Evolutionary conservation across 2,113 vertebrate genomes (phyloP), one percentile per base, ranked within the genome.

Genomic region (Oreocharis arfaki): DNA sequence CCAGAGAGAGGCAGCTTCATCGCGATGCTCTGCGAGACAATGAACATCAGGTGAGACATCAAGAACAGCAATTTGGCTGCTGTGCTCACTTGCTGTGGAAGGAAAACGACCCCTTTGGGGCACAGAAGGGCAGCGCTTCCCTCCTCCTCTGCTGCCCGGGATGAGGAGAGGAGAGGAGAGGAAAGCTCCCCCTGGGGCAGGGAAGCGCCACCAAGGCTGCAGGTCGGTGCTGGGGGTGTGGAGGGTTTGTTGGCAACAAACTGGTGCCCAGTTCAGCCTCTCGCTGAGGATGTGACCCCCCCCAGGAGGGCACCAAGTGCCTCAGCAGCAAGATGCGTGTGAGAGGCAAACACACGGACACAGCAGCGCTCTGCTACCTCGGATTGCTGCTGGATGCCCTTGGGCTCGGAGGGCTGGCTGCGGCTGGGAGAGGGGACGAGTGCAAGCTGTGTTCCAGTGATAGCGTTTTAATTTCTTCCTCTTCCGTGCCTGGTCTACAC

Each of bases 381-480:
- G 73, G 59, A 32, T 56, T 59, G 83, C 71, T 80, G 16, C 8
- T 20, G 56, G 67, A 47, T 74, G 77, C 86, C 95, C 90, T 94
- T 64, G 75, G 91, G 91, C 96, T 82, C 77, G 28, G 3, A 24
- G 56, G 67, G 37, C 88, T 67, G 79, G 61, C 61, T 39, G 37
- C 44, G 74, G 33, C 78, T 70, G 32, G 59, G 42, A 64, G 70
- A 55, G 82, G 74, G 27, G 68, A 77, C 75, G 83, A 63, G 47
- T 42, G 69, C 76, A 87, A 92, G 86, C 91, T 94, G 92, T 60
- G 76, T 90, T 91, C 50, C 47, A 70, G 61, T 23, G 92, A 93
- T 94, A 96, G 91, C 18, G 42, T 37, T 96, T 97, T 94, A 95
- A 95, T 97, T 96, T 91, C 71, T 91, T 87, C 89, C 74, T 76